Evolutionary conservation across 2,113 vertebrate species (phyloP).

Genomic region (Oplegnathus fasciatus): DNA sequence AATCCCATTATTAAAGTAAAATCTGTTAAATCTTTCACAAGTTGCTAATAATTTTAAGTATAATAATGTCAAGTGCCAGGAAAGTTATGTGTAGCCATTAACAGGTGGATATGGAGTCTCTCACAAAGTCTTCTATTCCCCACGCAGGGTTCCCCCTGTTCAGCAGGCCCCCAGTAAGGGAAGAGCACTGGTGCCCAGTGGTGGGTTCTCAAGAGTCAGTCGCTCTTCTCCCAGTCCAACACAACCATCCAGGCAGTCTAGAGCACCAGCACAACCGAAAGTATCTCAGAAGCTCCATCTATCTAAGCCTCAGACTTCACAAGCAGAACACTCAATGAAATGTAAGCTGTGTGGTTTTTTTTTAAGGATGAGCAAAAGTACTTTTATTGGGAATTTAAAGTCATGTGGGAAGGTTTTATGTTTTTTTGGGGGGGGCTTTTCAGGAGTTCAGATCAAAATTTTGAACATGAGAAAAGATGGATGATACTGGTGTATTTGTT

Average conservation of each 20-base stretch:
- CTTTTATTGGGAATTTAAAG: too few species aligned
- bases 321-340: constrained; percentile 12
- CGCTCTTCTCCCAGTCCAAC: not conserved
- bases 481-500: too few species aligned
- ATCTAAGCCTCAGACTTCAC: constrained; percentile 19
- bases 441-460: too few species aligned
- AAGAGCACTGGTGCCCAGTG: not conserved
- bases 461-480: too few species aligned
- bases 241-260: constrained; percentile 9
- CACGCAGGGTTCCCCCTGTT: constrained; percentile 35
- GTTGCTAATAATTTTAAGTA: not conserved
- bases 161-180: constrained; percentile 2
- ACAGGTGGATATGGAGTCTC: not conserved
- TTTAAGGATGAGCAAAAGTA: not conserved
- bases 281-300: not conserved
- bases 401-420: too few species aligned
- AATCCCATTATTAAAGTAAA: not conserved
- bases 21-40: not conserved
- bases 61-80: not conserved
- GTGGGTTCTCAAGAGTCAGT: constrained; percentile 2
- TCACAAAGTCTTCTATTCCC: not conserved
- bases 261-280: constrained; percentile 8
- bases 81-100: not conserved
- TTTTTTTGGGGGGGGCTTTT: too few species aligned
- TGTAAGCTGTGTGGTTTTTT: constrained; percentile 32